Evolutionary conservation across 2,797 vertebrate species (phyloP).

Genomic region (Melanotaenia boesemani): DNA sequence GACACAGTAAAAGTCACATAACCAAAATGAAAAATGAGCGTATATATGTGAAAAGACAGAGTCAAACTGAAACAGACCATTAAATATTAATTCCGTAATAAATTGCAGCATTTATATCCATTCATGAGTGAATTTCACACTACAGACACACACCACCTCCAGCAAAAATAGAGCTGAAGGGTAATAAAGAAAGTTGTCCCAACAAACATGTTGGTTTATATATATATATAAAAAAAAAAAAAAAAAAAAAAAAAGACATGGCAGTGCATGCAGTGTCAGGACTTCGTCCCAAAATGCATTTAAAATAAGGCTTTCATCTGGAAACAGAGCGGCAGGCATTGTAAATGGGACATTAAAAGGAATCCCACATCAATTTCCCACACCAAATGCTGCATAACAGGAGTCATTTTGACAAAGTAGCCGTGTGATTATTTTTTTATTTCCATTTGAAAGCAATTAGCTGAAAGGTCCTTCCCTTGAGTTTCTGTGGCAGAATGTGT

Average conservation of each 20-base stretch:
- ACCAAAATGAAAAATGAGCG: slow-evolving; percentile 15
- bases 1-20: slow-evolving; percentile 20
- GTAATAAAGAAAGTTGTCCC: slow-evolving; percentile 13
- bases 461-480: slow-evolving; percentile 76
- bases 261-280: slow-evolving; percentile 35
- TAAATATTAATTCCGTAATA: slow-evolving; percentile 42
- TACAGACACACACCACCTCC: neutral
- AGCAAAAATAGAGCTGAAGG: slow-evolving; percentile 18
- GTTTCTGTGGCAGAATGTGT: slow-evolving; percentile 74
- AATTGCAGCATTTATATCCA: slow-evolving; percentile 20
- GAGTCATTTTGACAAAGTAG: slow-evolving; percentile 77
- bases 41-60: neutral
- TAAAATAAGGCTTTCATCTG: slow-evolving; percentile 60
- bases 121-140: slow-evolving; percentile 18
- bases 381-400: slow-evolving; percentile 71
- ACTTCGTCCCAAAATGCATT: slow-evolving; percentile 54
- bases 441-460: slow-evolving; percentile 84
- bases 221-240: no score
- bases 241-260: slow-evolving; percentile 12
- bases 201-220: slow-evolving; percentile 24
- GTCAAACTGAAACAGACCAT: slow-evolving; percentile 26
- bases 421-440: slow-evolving; percentile 82
- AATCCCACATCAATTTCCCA: slow-evolving; percentile 73
- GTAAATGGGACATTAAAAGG: slow-evolving; percentile 75
- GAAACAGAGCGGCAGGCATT: slow-evolving; percentile 63